These are phyloP conservation scores for Parazoanthus darwini DNA, from an alignment of 92 coral and sea anemone species.

Conservation along the genomic window DNA sequence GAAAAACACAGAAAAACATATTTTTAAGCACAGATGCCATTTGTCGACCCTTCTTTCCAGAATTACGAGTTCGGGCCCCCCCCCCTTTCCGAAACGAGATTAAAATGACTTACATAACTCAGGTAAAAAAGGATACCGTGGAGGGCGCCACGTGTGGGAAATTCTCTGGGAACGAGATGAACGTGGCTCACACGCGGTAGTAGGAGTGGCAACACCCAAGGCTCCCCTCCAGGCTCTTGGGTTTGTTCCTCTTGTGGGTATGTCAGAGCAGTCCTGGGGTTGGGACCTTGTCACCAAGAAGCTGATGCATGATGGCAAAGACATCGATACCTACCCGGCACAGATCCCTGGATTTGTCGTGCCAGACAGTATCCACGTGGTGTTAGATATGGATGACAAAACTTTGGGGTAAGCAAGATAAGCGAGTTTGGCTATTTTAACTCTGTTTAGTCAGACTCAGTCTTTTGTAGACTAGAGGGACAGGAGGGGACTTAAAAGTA, in stretches of 20 bases:
- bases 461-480: no score
- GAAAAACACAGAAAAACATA: no score
- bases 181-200: conserved; percentile 68
- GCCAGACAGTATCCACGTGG: conserved; percentile 67
- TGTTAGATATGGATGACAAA: conserved; percentile 62
- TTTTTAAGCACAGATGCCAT: no score
- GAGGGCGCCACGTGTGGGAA: conserved; percentile 80
- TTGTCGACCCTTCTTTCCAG: no score
- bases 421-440: neutral
- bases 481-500: no score
- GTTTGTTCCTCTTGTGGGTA: conserved; percentile 65
- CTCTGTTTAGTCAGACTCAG: no score
- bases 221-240: conserved; percentile 71
- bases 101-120: neutral
- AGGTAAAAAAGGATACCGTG: conserved; percentile 75
- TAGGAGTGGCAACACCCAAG: conserved; percentile 75
- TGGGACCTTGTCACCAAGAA: conserved; percentile 66
- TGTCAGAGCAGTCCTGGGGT: conserved; percentile 71
- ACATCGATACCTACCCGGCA: conserved; percentile 49
- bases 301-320: conserved; percentile 53
- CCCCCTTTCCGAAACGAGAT: no score
- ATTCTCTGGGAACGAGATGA: conserved; percentile 70
- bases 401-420: conserved; percentile 58
- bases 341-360: conserved; percentile 49
- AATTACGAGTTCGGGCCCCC: no score